Conservation (phyloP, 1,140 invertebrate genomes). For the Nebria ingens region DNA sequence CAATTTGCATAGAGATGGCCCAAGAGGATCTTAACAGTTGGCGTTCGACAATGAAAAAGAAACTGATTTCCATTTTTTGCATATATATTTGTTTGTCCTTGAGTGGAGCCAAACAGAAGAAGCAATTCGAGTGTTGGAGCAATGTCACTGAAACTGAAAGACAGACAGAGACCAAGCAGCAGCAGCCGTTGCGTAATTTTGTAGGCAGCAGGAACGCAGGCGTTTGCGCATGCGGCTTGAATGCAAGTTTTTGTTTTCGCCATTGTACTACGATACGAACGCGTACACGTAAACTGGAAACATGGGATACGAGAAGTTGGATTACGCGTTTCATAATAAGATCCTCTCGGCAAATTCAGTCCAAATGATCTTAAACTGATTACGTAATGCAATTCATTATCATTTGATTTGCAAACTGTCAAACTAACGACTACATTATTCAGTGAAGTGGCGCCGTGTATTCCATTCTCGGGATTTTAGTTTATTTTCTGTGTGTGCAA, state of each 20-base stretch:
- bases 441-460: background rate
- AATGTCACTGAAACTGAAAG: too few species aligned
- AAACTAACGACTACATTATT: background rate
- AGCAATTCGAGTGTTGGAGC: background rate
- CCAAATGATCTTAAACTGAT: conserved; percentile 5
- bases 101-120: background rate
- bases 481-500: background rate
- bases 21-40: background rate
- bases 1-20: background rate
- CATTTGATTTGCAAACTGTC: conserved; percentile 9
- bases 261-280: too few species aligned
- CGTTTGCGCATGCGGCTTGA: too few species aligned
- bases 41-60: background rate
- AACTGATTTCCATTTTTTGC: background rate
- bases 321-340: conserved; percentile 2
- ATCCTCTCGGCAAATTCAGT: conserved; percentile 2
- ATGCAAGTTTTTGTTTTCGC: too few species aligned
- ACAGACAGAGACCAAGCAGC: too few species aligned
- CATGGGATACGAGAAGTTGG: background rate
- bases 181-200: too few species aligned
- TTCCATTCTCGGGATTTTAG: background rate
- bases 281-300: background rate
- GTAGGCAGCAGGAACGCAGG: too few species aligned
- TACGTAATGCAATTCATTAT: conserved; percentile 9
- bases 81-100: background rate